Evolutionary conservation across 1,140 invertebrate genomes (phyloP).

Genomic region (Polyergus mexicanus): DNA sequence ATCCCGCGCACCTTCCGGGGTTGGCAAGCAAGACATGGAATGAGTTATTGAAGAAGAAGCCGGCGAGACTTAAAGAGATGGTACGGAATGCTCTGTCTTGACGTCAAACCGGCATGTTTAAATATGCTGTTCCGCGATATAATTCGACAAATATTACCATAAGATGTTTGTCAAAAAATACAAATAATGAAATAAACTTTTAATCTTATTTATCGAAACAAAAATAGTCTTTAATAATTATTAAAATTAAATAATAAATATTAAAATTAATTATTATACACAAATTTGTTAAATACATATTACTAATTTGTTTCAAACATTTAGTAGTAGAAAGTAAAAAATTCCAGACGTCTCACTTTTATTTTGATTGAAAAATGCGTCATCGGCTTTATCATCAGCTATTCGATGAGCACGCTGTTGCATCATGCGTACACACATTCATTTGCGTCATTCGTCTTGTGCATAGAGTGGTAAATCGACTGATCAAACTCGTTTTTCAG

Average conservation of each 20-base stretch:
- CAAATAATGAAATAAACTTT: not conserved
- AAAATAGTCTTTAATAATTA: not conserved
- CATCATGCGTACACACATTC: not conserved
- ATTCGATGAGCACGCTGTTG: not conserved
- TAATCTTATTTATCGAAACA: conserved; percentile 14
- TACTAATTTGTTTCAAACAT: not conserved
- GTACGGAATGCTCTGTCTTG: not conserved
- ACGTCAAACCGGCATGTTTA: not conserved
- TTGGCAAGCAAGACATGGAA: conserved; percentile 54
- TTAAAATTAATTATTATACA: not conserved
- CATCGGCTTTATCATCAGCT: not conserved
- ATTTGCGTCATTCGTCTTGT: not conserved
- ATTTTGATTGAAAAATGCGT: not conserved
- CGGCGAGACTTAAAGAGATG: conserved; percentile 60
- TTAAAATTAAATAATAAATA: not conserved
- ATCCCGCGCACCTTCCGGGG: conserved; percentile 50
- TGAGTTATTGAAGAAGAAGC: conserved; percentile 64
- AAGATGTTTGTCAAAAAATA: not conserved
- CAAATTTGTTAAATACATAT: not conserved
- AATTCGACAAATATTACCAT: not conserved
- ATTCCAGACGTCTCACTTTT: not conserved
- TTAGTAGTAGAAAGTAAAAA: not conserved
- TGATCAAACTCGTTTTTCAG: not conserved
- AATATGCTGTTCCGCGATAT: not conserved
- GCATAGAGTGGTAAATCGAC: not conserved